Evolutionary conservation across 2,113 vertebrate species (phyloP), one percentile per base, ranked within the genome.

Genomic region (Lepus europaeus): DNA sequence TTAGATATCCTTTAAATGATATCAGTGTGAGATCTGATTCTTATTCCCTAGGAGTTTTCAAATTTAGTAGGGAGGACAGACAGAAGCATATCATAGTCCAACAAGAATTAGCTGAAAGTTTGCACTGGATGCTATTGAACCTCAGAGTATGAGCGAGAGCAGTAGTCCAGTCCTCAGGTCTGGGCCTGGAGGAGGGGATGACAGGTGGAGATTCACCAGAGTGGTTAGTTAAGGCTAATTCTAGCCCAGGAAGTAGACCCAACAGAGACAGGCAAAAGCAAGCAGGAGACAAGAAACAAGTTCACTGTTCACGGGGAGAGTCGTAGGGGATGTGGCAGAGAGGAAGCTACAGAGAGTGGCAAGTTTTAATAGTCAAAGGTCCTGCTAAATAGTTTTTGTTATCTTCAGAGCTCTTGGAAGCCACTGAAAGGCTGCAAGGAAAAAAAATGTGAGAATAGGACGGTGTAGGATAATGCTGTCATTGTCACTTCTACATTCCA

Each of bases 21-120:
- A 76, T 12, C 51, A 79, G 20, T 39, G 6, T 68, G 22, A 33
- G 23, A 73, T 49, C 16, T 87, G 51, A 39, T 70, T 86, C 49
- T 92, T 64, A 7, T 25, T 90, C 45, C 90, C n/a, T 45, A 17
- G 22, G 16, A 77, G 25, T 80, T 96, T 87, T 66, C 53, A 39
- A 76, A 11, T 59, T 96, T 64, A 92, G 31, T 56, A 51, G 12
- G 14, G 51, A 68, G 5, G 64, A 74, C 12, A 80, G 74, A 89
- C 20, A 89, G 51, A 10, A 68, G 49, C 64, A 82, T 49, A 27
- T 19, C 51, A 64, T 29, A 80, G 64, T 12, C 5, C 9, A 68
- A 5, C 53, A 36, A 86, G 61, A 82, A 33, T 9, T 39, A n/a
- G 25, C 16, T 14, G 87, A 68, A 89, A 73, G 22, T 79, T 91